Evolutionary conservation across 1,140 invertebrate genomes (phyloP).

Genomic region (Diachasmimorpha longicaudata): DNA sequence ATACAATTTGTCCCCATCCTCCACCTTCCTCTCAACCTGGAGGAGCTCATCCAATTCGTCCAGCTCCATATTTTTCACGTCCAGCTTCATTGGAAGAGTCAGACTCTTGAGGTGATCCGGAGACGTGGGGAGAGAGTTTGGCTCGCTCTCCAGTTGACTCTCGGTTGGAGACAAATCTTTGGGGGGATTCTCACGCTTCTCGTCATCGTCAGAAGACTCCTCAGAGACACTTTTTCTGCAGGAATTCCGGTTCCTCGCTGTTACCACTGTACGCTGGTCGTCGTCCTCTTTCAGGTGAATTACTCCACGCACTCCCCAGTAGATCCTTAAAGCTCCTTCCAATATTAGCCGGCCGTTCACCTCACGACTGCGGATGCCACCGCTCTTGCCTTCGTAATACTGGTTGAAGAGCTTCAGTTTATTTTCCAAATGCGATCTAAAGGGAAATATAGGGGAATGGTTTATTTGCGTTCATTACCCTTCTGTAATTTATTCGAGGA

Average conservation of each 20-base stretch:
- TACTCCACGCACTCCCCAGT: constrained; percentile 84
- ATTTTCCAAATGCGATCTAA: constrained; percentile 77
- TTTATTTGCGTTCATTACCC: too few species aligned
- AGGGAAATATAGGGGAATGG: constrained; percentile 31
- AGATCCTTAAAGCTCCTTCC: constrained; percentile 80
- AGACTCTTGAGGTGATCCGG: constrained; percentile 66
- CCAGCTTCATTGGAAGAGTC: constrained; percentile 73
- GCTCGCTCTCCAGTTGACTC: constrained; percentile 43
- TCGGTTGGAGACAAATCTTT: constrained; percentile 41
- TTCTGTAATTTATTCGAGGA: too few species aligned
- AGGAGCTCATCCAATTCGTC: constrained; percentile 75
- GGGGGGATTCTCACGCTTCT: constrained; percentile 39
- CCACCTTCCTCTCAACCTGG: constrained; percentile 71
- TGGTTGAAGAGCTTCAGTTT: constrained; percentile 83
- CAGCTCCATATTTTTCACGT: constrained; percentile 71
- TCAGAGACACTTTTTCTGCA: constrained; percentile 62
- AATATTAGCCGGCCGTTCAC: constrained; percentile 79
- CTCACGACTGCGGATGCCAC: constrained; percentile 76
- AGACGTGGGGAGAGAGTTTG: constrained; percentile 55
- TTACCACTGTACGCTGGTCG: constrained; percentile 78
- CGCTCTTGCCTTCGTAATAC: constrained; percentile 80
- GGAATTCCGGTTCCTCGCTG: constrained; percentile 74
- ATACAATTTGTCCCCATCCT: constrained; percentile 72
- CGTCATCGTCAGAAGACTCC: constrained; percentile 45
- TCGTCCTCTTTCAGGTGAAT: constrained; percentile 89